phyloP scores from a whole-genome alignment of 2,888 invertebrate species.

The Brenthis ino region DNA sequence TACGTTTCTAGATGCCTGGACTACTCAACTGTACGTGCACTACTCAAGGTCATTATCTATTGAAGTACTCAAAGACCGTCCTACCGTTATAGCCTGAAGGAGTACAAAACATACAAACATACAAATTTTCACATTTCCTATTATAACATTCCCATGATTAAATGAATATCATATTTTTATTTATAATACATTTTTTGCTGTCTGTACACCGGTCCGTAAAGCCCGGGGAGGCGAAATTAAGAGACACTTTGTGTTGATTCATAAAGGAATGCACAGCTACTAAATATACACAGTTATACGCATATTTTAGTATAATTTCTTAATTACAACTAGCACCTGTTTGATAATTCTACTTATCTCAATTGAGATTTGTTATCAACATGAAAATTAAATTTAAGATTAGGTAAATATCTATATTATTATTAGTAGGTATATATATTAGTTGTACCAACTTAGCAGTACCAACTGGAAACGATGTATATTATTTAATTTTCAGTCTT shows the following conservation, averaged over 20 bases:
- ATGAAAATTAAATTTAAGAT: constrained; percentile 5
- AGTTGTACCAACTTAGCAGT: too few relatives aligned
- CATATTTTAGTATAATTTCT: constrained; percentile 16
- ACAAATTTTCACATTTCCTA: too few relatives aligned
- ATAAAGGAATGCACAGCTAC: constrained; percentile 65
- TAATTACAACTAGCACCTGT: constrained; percentile 15
- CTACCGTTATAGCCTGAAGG: too few relatives aligned
- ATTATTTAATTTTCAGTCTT: too few relatives aligned
- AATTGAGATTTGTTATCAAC: constrained; percentile 7
- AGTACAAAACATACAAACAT: too few relatives aligned
- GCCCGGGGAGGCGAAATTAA: constrained; percentile 75
- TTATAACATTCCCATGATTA: too few relatives aligned
- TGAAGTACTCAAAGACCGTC: too few relatives aligned
- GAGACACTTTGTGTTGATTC: constrained; percentile 75
- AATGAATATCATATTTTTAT: neutral
- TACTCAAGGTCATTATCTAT: too few relatives aligned
- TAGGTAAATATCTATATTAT: neutral
- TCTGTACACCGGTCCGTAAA: constrained; percentile 64
- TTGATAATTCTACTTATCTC: constrained; percentile 11
- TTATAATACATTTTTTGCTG: constrained; percentile 43
- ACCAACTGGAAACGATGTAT: too few relatives aligned
- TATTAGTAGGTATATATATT: too few relatives aligned
- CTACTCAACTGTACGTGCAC: too few relatives aligned
- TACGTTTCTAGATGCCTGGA: too few relatives aligned
- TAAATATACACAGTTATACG: constrained; percentile 41